phyloP scores from a whole-genome alignment of 1,140 invertebrate species.

The Scaptomyza hsui region DNA sequence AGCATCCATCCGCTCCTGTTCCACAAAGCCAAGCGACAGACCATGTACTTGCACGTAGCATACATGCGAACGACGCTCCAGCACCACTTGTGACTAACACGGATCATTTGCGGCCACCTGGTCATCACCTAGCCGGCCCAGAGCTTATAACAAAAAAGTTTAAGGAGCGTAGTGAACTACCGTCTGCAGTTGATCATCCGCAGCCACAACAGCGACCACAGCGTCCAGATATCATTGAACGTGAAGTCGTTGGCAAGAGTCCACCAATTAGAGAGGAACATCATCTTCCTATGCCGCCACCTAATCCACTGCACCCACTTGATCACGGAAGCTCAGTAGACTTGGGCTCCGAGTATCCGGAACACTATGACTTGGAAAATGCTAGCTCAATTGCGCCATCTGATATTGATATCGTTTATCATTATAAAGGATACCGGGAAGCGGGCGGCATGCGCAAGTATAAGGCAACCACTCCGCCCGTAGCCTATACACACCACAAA shows the following conservation, averaged over 20 bases:
- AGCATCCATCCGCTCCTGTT: slow-evolving; percentile 87
- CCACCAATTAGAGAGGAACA: slow-evolving; percentile 90
- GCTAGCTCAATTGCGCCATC: slow-evolving; percentile 98
- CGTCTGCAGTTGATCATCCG: slow-evolving; percentile 86
- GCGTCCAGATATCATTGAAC: slow-evolving; percentile 96
- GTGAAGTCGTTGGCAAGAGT: slow-evolving; percentile 93
- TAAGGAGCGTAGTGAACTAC: slow-evolving; percentile 91
- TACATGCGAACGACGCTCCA: slow-evolving; percentile 69
- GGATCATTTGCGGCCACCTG: slow-evolving; percentile 50
- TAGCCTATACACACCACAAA: slow-evolving; percentile 90
- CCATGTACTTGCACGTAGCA: slow-evolving; percentile 85
- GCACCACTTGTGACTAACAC: slow-evolving; percentile 74
- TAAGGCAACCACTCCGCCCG: slow-evolving; percentile 91
- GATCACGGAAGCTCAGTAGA: slow-evolving; percentile 88
- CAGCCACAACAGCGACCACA: slow-evolving; percentile 87
- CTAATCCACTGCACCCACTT: slow-evolving; percentile 87
- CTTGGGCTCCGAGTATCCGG: slow-evolving; percentile 93
- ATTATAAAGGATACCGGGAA: slow-evolving; percentile 96
- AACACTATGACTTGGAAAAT: slow-evolving; percentile 98
- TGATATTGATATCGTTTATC: slow-evolving; percentile 98
- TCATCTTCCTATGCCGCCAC: slow-evolving; percentile 88
- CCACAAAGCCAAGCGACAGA: slow-evolving; percentile 85
- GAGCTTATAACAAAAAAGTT: slow-evolving; percentile 94
- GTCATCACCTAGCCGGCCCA: slow-evolving; percentile 89
- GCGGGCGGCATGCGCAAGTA: slow-evolving; percentile 92